Evolutionary conservation across 2,797 vertebrate genomes (phyloP), one percentile per base, ranked within the genome.

Genomic region (Coccyzus lansbergi): DNA sequence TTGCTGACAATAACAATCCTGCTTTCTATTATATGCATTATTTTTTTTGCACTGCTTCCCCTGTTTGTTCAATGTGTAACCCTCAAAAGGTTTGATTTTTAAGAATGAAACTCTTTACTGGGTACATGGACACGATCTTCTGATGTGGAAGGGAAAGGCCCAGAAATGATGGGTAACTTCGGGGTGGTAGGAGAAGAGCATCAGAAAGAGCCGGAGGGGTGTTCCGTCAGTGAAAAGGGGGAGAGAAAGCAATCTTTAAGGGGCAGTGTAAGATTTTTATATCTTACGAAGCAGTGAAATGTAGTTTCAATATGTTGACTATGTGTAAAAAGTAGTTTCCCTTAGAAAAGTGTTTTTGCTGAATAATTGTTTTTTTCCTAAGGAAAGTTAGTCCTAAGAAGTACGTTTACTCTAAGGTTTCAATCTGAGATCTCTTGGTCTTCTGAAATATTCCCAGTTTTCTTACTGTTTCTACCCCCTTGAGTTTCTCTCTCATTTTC

Each of bases 91-190:
- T 34, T 49, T 93, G 65, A 76, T 75, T 91, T 93, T 87, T 95
- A 94, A 96, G 89, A 95, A 72, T 67, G 70, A 96, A 95, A 95
- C 87, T 94, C 42, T 34, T 29, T 21, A 8, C 46, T 75, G 72
- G 21, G 65, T 51, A 71, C 46, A 29, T 0, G 0, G 70, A 33
- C 26, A 80, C 16, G 44, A 85, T 81, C 46, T 74, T 60, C 63
- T 79, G 48, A 15, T 53, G 34, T 16, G 71, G 33, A 28, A 49
- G 46, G 24, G 64, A 89, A 96, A 3, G 49, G 68, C 62, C 58
- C 84, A 51, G 33, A 71, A 17, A 6, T 5, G 6, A 13, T 44
- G 52, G 63, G 81, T 48, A 94, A 85, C 18, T 67, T 71, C 31
- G 68, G 21, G 21, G 52, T 14, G 8, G 19, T 11, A 7, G 25